Base-by-base conservation (phyloP, 1,140 invertebrate species). In the Cyclargus thomasi region DNA sequence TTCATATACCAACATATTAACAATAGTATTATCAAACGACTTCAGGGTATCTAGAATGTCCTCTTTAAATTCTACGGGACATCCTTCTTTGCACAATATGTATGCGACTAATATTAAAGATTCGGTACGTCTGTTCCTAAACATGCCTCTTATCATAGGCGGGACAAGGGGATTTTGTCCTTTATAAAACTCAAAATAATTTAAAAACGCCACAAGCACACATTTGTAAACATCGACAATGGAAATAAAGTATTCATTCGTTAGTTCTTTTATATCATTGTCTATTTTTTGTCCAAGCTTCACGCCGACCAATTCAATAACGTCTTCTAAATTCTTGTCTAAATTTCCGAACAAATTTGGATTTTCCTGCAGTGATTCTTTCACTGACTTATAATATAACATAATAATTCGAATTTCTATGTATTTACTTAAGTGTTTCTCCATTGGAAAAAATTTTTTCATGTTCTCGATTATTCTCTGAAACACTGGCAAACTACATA, bases 281-380 rank as follows among this genome's bases (percentile, higher is more conserved):
- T 76, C 78, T 53, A 87, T 73, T 11, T 79, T 78, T n/a, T 77
- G 74, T 0, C 85, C 82, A 8, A 83, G 81, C 22, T 74, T 64
- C 5, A 68, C 53, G 10, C 82, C 80, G 11, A 85, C 76, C 2
- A 71, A 68, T 18, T 79, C 67, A 36, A 76, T 70, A n/a, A 74
- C 77, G 8, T 81, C 72, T 5, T 63, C 68, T 53, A 39, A 21
- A 57, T 75, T 76, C 62, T 62, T 66, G 14, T 62, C 23, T 16
- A 55, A 21, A 29, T 79, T 64, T 10, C 72, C 66, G 53, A 82
- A 82, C 3, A 77, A 59, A 18, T 72, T 64, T 6, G 77, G 75
- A 20, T 74, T 69, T 22, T 74, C 55, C 69, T 77, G 74, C 1
- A 77, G n/a, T 35, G 72, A 65, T 18, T 79, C 72, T 53, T 72